Evolutionary conservation across 2,797 vertebrate species (phyloP), one percentile per base, ranked within the genome.

Genomic region (Gila robusta): DNA sequence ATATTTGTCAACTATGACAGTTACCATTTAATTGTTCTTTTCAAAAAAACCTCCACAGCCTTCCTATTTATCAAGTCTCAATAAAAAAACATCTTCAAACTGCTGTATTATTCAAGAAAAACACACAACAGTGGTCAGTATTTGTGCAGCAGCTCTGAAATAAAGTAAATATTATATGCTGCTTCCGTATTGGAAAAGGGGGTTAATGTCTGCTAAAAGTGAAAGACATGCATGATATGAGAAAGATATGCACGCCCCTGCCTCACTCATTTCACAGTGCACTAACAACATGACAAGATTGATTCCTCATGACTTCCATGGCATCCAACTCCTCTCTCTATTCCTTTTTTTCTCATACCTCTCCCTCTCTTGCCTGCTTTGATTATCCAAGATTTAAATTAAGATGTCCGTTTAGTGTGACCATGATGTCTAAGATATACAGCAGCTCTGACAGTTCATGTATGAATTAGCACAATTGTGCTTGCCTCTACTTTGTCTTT

Each of bases 271-370:
- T 82, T 83, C 83, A 82, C 81, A 76, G 44, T 21, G 21, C 64
- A 26, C 56, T 80, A 70, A 85, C 87, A 82, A 77, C 41, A 84
- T 52, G 35, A 70, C 74, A 70, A 16, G 47, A 84, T 78, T 23
- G 16, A 37, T 79, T 81, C 47, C 37, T 84, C 54, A 19, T 69
- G 66, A 62, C 64, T 69, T 84, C 84, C 35, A 82, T 41, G 73
- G 17, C 32, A 76, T 70, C 56, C 17, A 17, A 41, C 32, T 37
- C 49, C 47, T 41, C 23, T 72, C 35, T 69, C 49, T 23, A 52
- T 81, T 56, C 79, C 41, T 66, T 71, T 74, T 21, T 69, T 35
- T 59, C 64, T 44, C 19, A 49, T 71, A 39, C n/a, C 71, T 37
- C 44, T 74, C 41, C 6, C 77, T 67, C 44, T 39, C 71, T 82